Base-by-base conservation (phyloP, 2,113 vertebrate species). In the Austrofundulus limnaeus region DNA sequence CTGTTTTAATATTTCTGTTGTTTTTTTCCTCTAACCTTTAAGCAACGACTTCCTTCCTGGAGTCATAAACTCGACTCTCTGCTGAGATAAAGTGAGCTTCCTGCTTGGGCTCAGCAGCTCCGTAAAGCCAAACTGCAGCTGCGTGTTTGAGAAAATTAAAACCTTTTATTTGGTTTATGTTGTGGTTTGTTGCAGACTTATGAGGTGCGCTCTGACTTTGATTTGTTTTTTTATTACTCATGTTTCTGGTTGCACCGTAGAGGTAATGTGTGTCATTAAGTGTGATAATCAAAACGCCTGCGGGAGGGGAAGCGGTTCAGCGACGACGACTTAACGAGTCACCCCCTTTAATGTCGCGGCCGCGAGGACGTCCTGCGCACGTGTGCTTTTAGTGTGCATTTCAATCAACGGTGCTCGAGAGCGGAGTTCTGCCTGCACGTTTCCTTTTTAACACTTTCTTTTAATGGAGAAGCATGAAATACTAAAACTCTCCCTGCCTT, bases 401-500 rank as follows among this genome's bases (percentile, higher is more conserved):
- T 28, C 6, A 15, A 53, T 66, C 41, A 52, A 57, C 34, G 75
- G 71, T 82, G 80, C 80, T 65, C n/a, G 54, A 56, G 49, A 69
- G 55, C 41, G 45, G 58, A 48, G 46, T 41, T 50, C 47, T 66
- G 52, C 47, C 58, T 67, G 75, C 59, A 59, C 15, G 49, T 47
- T 49, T 70, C 19, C 2, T 20, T 41, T 37, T 61, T 31, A 51
- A 48, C 42, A 37, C 11, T 11, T 58, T n/a, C 49, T 39, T 55
- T 67, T 17, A 37, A 42, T 37, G 21, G 38, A 56, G 45, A 66
- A 55, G 69, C 62, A 68, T 74, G 62, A 78, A 51, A 58, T 19
- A 63, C 23, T 54, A 61, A 55, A 19, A 20, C 1, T 21, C 6
- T 3, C 15, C 20, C n/a, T 42, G 25, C 8, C 31, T 34, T 34